Conservation (phyloP, 2,113 vertebrate genomes). For the Rhynchomys soricoides region DNA sequence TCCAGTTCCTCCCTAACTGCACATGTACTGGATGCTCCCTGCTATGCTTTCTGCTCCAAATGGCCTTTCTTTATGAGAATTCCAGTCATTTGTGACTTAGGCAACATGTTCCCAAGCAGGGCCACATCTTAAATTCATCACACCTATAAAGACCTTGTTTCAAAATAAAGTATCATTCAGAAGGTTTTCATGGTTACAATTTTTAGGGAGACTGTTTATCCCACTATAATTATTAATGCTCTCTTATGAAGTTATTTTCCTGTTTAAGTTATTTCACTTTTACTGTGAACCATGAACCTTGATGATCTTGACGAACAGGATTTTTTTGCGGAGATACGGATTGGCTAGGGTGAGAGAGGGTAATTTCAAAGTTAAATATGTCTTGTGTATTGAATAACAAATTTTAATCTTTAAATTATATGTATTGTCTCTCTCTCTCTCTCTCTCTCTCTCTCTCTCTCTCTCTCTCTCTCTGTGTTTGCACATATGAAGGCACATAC, state of each 20-base stretch:
- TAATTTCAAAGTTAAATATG: not conserved
- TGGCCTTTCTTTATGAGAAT: not conserved
- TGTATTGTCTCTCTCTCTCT: not conserved
- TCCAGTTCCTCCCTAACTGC: not conserved
- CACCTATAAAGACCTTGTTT: conserved; percentile 13
- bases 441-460: not conserved
- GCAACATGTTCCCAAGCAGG: not conserved
- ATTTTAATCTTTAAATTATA: not conserved
- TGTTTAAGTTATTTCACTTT: not conserved
- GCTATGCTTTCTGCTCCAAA: not conserved
- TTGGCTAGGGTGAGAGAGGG: not conserved
- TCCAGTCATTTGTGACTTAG: not conserved
- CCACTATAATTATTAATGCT: not conserved
- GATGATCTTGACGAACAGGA: not conserved
- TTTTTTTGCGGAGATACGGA: not conserved
- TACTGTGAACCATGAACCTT: not conserved
- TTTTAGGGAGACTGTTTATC: conserved; percentile 3
- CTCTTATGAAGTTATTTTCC: not conserved
- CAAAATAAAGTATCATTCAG: not conserved
- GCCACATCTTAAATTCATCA: not conserved
- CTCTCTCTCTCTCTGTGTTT: not conserved
- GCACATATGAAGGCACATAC: not conserved
- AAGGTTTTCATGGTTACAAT: not conserved
- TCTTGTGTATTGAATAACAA: not conserved
- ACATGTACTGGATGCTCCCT: not conserved